phyloP scores from a whole-genome alignment of 2,888 invertebrate species.

The Oscheius sp. region DNA sequence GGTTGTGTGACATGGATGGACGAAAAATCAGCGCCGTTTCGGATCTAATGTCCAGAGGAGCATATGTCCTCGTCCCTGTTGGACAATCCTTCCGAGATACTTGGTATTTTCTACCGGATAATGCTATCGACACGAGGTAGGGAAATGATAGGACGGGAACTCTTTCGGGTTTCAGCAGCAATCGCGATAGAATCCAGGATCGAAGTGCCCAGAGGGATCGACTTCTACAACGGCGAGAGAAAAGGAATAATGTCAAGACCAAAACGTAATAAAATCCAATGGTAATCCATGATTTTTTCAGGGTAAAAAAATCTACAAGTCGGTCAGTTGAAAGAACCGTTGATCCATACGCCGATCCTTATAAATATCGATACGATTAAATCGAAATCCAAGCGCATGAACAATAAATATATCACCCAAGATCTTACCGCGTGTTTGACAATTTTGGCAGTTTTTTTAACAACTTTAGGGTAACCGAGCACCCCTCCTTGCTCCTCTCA shows the following conservation, averaged over 20 bases:
- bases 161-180: constrained; percentile 43
- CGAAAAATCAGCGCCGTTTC: constrained; percentile 55
- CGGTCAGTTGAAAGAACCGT: background rate
- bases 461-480: too few species aligned
- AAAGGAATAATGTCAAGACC: constrained; percentile 22
- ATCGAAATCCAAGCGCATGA: too few species aligned
- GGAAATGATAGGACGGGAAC: background rate
- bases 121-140: constrained; percentile 70
- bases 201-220: constrained; percentile 64
- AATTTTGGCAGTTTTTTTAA: too few species aligned
- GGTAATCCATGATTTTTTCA: background rate
- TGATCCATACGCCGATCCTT: background rate
- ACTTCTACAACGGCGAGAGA: constrained; percentile 50
- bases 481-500: too few species aligned
- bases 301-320: background rate
- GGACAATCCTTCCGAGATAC: constrained; percentile 67
- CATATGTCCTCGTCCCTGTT: constrained; percentile 65
- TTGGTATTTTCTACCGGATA: constrained; percentile 69
- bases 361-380: constrained; percentile 11
- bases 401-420: too few species aligned
- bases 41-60: constrained; percentile 66
- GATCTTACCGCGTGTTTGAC: too few species aligned
- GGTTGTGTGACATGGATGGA: constrained; percentile 67
- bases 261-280: constrained; percentile 7
- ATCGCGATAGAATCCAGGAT: constrained; percentile 53